Base-by-base conservation (phyloP, 2,888 invertebrate genomes). In the Thecocarcelia acutangulata region DNA sequence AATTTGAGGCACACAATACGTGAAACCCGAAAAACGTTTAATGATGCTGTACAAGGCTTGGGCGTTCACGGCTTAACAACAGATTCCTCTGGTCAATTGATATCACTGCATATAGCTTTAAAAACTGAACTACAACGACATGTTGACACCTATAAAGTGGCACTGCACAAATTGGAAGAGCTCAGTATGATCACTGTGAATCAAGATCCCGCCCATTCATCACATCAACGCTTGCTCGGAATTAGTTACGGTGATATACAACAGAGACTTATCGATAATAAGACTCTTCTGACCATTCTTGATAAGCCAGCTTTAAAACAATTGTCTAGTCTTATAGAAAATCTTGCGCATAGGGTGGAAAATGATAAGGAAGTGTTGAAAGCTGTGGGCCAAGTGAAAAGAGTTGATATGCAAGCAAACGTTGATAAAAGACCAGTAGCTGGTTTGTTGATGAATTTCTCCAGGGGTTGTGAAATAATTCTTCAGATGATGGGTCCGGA, bases 241-340 rank as follows among this genome's bases (percentile, higher is more conserved):
- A 93, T 97, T 74, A 94, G 94, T 64, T 95, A 96, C 87, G 93
- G 94, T 9, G 97, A 97, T 88, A 96, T 98, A 63, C 97, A 97
- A 89, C 94, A 97, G 85, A 92, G 97, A 1, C 92, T 98, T 70
- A 97, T 97, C 87, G 97, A 97, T 91, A 97, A 98, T 91, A 97
- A 97, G 91, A 95, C 96, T 0, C 91, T 97, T 44, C 92, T 97
- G 82, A 97, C 97, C 56, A 94, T 96, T 78, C 92, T 97, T 85
- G 96, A 96, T 87, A 96, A 96, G 88, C 95, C 95, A 37, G 94
- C 94, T 3, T 90, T 97, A 85, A 94, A 96, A 86, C 95, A 96
- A 89, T 92, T 97, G 69, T 91, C 92, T 19, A 92, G 93, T 1
- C 92, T 97, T 80, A 93, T 94, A 48, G 92, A 94, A 50, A 93